Percentiles rank a stretch among this genome's conserved stretches.
phyloP scores from a whole-genome alignment of 2,113 vertebrate species.

The Taurulus bubalis region DNA sequence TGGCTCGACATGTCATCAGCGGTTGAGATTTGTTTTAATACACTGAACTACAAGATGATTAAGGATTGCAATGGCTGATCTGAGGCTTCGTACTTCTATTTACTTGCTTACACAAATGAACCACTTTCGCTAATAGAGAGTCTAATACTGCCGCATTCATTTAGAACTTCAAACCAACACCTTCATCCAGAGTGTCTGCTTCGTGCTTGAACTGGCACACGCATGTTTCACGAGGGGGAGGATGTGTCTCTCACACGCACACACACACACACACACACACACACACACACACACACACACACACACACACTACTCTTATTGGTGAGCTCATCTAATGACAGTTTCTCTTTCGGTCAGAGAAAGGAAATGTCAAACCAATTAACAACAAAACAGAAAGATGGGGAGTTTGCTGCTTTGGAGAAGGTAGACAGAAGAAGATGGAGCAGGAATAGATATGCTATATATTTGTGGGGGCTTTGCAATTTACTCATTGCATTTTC shows the following conservation, averaged over 20 bases:
- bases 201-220: not conserved
- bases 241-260: not conserved
- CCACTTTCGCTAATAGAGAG: not conserved
- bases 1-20: not conserved
- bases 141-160: not conserved
- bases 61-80: slow-evolving; percentile 5
- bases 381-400: slow-evolving; percentile 30
- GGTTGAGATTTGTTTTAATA: not conserved
- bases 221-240: not conserved
- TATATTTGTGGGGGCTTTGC: not conserved
- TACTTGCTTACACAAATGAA: not conserved
- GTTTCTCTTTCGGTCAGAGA: slow-evolving; percentile 43
- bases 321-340: slow-evolving; percentile 31
- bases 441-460: not conserved
- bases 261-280: slow-evolving; percentile 28
- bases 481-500: not conserved
- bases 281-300: not conserved
- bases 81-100: not conserved
- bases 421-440: slow-evolving; percentile 1
- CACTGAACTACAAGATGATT: not conserved
- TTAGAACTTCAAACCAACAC: not conserved
- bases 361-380: slow-evolving; percentile 70
- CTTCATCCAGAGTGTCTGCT: not conserved
- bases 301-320: slow-evolving; percentile 20
- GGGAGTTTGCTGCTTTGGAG: not conserved